Evolutionary conservation across 2,113 vertebrate genomes (phyloP).

Genomic region (Steatornis caripensis): DNA sequence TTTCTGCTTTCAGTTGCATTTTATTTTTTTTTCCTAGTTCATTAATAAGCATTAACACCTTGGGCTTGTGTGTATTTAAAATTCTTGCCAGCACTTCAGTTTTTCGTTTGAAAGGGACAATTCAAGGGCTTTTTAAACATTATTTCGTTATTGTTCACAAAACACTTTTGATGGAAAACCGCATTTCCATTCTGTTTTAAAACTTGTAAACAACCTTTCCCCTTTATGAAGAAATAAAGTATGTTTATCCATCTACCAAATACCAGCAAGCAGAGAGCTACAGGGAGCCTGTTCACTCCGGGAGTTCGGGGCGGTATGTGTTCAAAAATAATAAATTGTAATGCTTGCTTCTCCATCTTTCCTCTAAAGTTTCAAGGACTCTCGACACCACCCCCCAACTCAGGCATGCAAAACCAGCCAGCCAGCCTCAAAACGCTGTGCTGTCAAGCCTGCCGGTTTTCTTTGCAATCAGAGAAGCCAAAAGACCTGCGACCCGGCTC

Average conservation of each 20-base stretch:
- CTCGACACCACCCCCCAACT: neutral
- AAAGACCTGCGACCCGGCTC: neutral
- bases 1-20: neutral
- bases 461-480: neutral
- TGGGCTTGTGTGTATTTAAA: neutral
- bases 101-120: constrained; percentile 10
- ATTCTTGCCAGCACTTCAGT: neutral
- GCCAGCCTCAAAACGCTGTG: neutral
- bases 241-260: constrained; percentile 23
- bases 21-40: neutral
- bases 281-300: neutral
- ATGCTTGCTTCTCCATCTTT: neutral
- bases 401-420: neutral
- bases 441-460: neutral
- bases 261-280: neutral
- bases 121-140: constrained; percentile 27
- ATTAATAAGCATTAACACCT: constrained; percentile 25
- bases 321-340: neutral
- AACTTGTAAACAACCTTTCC: constrained; percentile 46
- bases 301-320: neutral
- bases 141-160: neutral
- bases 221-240: neutral
- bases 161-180: constrained; percentile 4
- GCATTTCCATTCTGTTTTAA: constrained; percentile 14
- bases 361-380: neutral